These are phyloP conservation scores for Nomada lathburiana DNA, from an alignment of 2,888 invertebrate species.

Conservation along the genomic window DNA sequence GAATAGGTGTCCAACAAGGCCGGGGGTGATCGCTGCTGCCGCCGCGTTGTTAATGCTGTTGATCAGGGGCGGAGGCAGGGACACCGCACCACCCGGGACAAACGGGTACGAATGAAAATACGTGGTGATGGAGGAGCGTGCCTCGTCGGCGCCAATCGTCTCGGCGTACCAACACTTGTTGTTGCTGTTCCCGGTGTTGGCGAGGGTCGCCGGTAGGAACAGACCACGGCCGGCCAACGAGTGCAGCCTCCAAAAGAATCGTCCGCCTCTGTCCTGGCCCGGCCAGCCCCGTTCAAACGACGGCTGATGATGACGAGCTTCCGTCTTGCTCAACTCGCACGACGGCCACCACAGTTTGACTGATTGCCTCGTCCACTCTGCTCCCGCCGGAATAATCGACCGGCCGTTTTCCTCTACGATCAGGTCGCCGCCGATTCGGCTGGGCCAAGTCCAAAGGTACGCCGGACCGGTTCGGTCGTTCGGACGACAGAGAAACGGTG, in stretches of 20 bases:
- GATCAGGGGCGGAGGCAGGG: constrained; percentile 81
- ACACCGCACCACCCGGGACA: constrained; percentile 84
- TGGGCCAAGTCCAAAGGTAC: background rate
- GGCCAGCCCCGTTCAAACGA: constrained; percentile 62
- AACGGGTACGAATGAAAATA: constrained; percentile 84
- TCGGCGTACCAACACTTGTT: constrained; percentile 69
- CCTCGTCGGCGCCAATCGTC: constrained; percentile 76
- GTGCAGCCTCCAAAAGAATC: constrained; percentile 64
- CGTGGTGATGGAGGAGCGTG: constrained; percentile 82
- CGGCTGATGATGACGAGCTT: constrained; percentile 63
- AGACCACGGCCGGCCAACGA: constrained; percentile 54
- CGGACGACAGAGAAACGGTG: background rate
- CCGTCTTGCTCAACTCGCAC: constrained; percentile 60
- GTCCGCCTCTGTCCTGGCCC: constrained; percentile 59
- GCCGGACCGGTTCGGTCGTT: background rate
- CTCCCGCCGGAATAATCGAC: background rate
- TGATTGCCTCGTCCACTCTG: constrained; percentile 29
- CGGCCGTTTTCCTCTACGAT: constrained; percentile 6
- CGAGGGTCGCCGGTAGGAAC: background rate
- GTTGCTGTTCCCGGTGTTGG: constrained; percentile 35
- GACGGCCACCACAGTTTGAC: constrained; percentile 82
- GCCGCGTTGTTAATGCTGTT: constrained; percentile 73
- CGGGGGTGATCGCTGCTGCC: constrained; percentile 75
- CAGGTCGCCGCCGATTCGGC: background rate
- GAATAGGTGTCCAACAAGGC: constrained; percentile 78